phyloP scores from a whole-genome alignment of 2,797 vertebrate species.

The Pogonophryne albipinna region DNA sequence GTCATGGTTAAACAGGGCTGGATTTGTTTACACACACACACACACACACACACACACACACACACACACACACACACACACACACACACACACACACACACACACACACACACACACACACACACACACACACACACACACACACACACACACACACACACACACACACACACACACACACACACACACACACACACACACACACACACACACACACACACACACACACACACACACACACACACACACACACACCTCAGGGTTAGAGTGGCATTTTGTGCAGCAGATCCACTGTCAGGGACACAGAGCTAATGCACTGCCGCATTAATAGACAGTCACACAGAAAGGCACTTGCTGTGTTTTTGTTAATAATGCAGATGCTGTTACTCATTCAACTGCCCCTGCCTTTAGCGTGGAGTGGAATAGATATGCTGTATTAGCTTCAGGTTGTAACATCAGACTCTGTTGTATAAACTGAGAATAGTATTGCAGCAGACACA shows the following conservation, averaged over 20 bases:
- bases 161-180: constrained; percentile 17
- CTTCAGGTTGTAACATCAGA: background rate
- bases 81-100: background rate
- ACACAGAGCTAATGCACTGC: background rate
- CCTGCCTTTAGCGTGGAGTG: background rate
- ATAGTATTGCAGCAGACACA: constrained; percentile 9
- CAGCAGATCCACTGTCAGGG: background rate
- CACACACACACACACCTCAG: constrained; percentile 13
- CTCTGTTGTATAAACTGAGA: background rate
- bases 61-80: constrained; percentile 20
- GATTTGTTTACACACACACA: background rate
- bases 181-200: background rate
- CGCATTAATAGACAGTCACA: background rate
- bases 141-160: constrained; percentile 6
- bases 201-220: background rate
- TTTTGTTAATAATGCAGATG: constrained; percentile 5
- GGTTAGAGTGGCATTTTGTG: constrained; percentile 1
- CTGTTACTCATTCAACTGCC: background rate
- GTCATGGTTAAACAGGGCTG: constrained; percentile 4
- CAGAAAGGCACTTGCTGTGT: background rate
- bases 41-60: constrained; percentile 1
- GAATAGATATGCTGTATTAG: background rate
- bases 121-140: constrained; percentile 6
- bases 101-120: constrained; percentile 12
- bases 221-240: constrained; percentile 12